These are phyloP conservation scores for Malthinus seriepunctatus DNA, from an alignment of 2,888 invertebrate species.

Conservation along the genomic window DNA sequence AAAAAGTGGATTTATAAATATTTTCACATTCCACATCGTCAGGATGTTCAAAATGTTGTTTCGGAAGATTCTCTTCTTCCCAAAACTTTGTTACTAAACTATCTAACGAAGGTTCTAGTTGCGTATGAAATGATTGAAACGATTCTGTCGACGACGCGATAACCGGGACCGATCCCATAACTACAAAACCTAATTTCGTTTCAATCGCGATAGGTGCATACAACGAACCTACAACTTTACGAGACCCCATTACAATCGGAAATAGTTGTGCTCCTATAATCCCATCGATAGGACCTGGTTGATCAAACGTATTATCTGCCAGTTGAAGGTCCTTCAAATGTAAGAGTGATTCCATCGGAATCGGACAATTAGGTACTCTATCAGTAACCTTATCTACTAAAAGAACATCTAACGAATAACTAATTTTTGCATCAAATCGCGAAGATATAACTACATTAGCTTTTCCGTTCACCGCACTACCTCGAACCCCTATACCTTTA, in stretches of 20 bases:
- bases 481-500: constrained; percentile 9
- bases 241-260: not conserved
- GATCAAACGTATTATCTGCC: not conserved
- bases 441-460: no score
- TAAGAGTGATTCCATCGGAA: not conserved
- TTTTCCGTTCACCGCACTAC: no score
- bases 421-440: no score
- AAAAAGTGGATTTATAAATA: constrained; percentile 4
- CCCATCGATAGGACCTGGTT: not conserved
- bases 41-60: constrained; percentile 4
- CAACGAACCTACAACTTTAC: no score
- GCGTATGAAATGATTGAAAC: not conserved
- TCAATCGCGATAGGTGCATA: not conserved
- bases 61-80: not conserved
- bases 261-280: not conserved
- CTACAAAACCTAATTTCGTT: not conserved
- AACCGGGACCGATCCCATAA: no score
- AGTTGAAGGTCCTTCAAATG: not conserved
- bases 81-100: constrained; percentile 9
- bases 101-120: not conserved
- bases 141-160: no score
- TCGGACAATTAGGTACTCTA: no score
- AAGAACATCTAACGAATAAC: no score
- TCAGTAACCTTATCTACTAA: no score
- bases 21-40: constrained; percentile 13